phyloP scores from a whole-genome alignment of 2,113 vertebrate genomes.

The Sclerurus mexicanus region DNA sequence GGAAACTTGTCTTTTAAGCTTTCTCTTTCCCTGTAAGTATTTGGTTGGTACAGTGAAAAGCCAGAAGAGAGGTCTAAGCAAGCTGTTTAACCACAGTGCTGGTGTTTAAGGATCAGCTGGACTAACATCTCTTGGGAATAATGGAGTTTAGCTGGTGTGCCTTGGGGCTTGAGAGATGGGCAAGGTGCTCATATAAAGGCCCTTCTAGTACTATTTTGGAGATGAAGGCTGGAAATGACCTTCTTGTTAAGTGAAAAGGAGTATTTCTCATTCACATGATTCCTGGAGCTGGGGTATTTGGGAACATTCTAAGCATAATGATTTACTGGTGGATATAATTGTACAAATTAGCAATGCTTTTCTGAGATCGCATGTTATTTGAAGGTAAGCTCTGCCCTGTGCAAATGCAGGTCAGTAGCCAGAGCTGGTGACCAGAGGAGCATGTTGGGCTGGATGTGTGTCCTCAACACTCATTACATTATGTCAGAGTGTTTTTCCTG shows the following conservation, averaged over 20 bases:
- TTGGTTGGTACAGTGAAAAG: not conserved
- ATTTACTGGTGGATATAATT: not conserved
- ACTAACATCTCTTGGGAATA: not conserved
- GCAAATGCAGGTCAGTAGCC: not conserved
- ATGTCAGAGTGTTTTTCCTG: not conserved
- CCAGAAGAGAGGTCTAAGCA: not conserved
- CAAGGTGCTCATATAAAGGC: not conserved
- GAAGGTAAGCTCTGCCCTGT: not conserved
- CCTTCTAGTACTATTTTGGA: not conserved
- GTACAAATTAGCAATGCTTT: not conserved
- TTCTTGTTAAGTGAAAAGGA: not conserved
- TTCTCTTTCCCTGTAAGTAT: not conserved
- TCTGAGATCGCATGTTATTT: not conserved
- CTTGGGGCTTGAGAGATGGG: not conserved
- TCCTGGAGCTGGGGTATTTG: not conserved
- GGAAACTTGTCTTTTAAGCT: not conserved
- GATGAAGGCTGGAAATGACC: not conserved
- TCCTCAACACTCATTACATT: not conserved
- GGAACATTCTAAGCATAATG: not conserved
- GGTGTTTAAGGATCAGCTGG: not conserved
- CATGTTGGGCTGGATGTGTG: accelerated
- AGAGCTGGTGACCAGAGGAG: not conserved
- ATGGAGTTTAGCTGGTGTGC: not conserved
- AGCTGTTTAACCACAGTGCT: not conserved
- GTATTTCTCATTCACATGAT: not conserved